Evolutionary conservation across 2,113 vertebrate genomes (phyloP).

Genomic region (Centropus unirufus): DNA sequence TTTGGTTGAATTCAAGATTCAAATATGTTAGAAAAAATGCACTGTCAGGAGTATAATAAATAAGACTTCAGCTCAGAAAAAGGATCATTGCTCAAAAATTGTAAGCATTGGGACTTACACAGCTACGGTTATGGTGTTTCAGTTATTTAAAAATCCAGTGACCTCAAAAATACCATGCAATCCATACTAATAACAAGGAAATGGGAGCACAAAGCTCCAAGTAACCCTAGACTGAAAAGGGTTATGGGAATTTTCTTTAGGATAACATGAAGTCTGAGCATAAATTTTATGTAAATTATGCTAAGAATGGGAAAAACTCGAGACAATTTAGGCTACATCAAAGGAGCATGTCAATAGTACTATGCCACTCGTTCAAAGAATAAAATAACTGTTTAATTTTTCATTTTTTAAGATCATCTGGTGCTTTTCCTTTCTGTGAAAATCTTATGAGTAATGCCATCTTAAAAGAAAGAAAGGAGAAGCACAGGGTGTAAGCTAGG

Average conservation of each 20-base stretch:
- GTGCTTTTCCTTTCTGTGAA: background rate
- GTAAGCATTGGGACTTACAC: background rate
- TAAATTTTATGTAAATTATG: background rate
- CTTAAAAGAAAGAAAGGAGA: background rate
- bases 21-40: background rate
- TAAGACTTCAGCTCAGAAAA: background rate
- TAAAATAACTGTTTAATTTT: accelerated
- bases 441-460: background rate
- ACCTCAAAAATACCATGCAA: slow-evolving; percentile 26
- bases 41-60: background rate
- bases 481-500: background rate
- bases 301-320: background rate
- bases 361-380: background rate
- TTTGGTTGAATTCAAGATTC: background rate
- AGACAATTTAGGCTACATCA: background rate
- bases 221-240: background rate
- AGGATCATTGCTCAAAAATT: background rate
- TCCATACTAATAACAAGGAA: background rate
- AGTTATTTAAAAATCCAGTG: background rate
- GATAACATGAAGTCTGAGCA: background rate
- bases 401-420: background rate
- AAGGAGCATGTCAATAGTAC: background rate
- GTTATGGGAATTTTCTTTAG: slow-evolving; percentile 14
- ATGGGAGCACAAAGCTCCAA: background rate
- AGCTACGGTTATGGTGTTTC: background rate